Evolutionary conservation across 2,797 vertebrate species (phyloP).

Genomic region (Gymnothorax javanicus): DNA sequence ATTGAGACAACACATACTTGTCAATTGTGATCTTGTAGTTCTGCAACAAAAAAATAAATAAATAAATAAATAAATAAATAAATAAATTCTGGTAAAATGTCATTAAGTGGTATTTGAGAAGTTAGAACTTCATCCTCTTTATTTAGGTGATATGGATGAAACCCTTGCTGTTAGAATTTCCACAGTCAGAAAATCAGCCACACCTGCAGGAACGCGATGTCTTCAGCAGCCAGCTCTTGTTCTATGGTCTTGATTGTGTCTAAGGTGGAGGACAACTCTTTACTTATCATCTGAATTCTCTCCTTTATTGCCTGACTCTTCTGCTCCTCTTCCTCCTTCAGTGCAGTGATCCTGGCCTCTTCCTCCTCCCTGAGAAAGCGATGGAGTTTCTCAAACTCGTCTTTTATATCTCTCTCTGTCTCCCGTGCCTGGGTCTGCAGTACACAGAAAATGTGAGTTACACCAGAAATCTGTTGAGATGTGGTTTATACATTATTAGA

Average conservation of each 20-base stretch:
- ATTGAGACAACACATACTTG: neutral
- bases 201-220: slow-evolving; percentile 74
- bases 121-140: neutral
- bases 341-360: slow-evolving; percentile 59
- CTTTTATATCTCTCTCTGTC: slow-evolving; percentile 69
- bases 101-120: neutral
- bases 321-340: slow-evolving; percentile 66
- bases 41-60: slow-evolving; percentile 53
- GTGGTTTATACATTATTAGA: neutral
- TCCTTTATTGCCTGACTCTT: slow-evolving; percentile 64
- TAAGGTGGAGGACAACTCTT: slow-evolving; percentile 62
- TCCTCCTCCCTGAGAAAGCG: slow-evolving; percentile 72
- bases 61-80: neutral
- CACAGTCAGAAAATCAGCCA: neutral
- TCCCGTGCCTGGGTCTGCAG: slow-evolving; percentile 69
- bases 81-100: too few species aligned
- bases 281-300: slow-evolving; percentile 62
- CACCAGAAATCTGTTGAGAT: neutral
- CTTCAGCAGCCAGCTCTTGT: slow-evolving; percentile 66
- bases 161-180: neutral
- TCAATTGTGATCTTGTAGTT: slow-evolving; percentile 75
- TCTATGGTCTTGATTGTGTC: slow-evolving; percentile 68
- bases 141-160: neutral
- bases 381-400: slow-evolving; percentile 70
- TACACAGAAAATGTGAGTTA: neutral